phyloP scores from a whole-genome alignment of 2,888 invertebrate genomes.

The Lasiommata megera region DNA sequence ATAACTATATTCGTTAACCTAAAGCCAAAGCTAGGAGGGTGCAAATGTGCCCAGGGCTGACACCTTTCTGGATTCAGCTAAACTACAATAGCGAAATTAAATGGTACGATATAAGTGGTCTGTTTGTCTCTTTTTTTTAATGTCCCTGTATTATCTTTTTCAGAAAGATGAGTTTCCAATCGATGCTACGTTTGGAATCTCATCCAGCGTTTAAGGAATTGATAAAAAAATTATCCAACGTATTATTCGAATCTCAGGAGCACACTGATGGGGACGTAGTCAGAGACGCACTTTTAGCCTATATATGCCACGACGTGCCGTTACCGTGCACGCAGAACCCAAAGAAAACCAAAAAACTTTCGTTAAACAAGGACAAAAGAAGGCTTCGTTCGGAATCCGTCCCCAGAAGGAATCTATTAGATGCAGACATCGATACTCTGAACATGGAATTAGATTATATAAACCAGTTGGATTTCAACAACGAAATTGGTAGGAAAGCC shows the following conservation, averaged over 20 bases:
- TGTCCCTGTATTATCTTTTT: slow-evolving; percentile 40
- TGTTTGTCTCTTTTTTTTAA: no score
- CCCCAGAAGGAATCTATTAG: slow-evolving; percentile 52
- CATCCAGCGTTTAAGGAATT: slow-evolving; percentile 88
- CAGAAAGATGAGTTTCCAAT: slow-evolving; percentile 82
- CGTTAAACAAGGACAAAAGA: slow-evolving; percentile 43
- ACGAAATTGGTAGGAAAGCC: slow-evolving; percentile 68
- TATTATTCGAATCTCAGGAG: slow-evolving; percentile 85
- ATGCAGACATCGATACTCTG: slow-evolving; percentile 64
- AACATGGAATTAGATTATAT: slow-evolving; percentile 73
- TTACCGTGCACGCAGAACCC: slow-evolving; percentile 86
- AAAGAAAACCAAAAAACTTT: slow-evolving; percentile 44
- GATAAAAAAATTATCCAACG: slow-evolving; percentile 84
- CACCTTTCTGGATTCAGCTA: no score
- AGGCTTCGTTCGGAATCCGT: slow-evolving; percentile 42
- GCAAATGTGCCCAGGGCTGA: no score
- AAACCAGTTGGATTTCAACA: slow-evolving; percentile 68
- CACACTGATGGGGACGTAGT: slow-evolving; percentile 86
- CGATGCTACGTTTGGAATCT: slow-evolving; percentile 84
- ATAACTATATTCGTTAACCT: no score
- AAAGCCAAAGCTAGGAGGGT: no score
- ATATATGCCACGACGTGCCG: slow-evolving; percentile 91
- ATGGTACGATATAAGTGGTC: no score
- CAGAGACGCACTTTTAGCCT: slow-evolving; percentile 90
- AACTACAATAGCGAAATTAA: no score